These are phyloP conservation scores for Leistus spinibarbis DNA, from an alignment of 2,888 invertebrate species.

Conservation along the genomic window DNA sequence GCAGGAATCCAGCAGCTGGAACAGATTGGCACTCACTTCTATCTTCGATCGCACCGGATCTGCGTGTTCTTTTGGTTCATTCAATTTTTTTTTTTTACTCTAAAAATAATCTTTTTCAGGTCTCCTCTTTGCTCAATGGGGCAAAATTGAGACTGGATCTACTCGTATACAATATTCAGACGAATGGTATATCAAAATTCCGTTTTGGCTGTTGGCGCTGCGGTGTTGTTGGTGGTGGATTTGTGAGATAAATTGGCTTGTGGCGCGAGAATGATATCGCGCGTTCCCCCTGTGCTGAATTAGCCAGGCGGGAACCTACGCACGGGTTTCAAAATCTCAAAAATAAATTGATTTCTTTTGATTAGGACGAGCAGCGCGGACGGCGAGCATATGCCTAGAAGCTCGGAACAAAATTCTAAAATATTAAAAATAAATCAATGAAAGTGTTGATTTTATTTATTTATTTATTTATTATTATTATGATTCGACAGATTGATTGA, in stretches of 20 bases:
- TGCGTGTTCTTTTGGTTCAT: conserved; percentile 20
- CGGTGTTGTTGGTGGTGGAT: conserved; percentile 24
- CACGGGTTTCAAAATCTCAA: conserved; percentile 28
- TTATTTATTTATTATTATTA: neutral
- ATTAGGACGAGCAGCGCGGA: conserved; percentile 28
- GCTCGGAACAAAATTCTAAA: conserved; percentile 26
- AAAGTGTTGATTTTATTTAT: neutral
- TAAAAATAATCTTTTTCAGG: conserved; percentile 67
- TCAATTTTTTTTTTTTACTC: neutral
- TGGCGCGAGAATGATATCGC: conserved; percentile 25
- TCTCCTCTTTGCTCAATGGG: conserved; percentile 70
- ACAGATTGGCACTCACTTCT: conserved; percentile 34
- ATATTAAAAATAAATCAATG: neutral
- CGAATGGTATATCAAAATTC: conserved; percentile 28
- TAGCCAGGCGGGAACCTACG: conserved; percentile 9
- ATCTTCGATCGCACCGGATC: conserved; percentile 2
- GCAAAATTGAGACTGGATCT: conserved; percentile 69
- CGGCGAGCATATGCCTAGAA: neutral
- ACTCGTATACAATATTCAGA: conserved; percentile 8
- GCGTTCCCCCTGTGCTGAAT: neutral
- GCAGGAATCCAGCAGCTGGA: conserved; percentile 39
- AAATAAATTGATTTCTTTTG: conserved; percentile 2
- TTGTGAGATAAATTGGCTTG: conserved; percentile 28
- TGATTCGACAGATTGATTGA: conserved; percentile 1
- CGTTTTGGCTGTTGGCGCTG: conserved; percentile 35